Evolutionary conservation across 1,140 invertebrate species (phyloP).

Genomic region (Ylistrum balloti): DNA sequence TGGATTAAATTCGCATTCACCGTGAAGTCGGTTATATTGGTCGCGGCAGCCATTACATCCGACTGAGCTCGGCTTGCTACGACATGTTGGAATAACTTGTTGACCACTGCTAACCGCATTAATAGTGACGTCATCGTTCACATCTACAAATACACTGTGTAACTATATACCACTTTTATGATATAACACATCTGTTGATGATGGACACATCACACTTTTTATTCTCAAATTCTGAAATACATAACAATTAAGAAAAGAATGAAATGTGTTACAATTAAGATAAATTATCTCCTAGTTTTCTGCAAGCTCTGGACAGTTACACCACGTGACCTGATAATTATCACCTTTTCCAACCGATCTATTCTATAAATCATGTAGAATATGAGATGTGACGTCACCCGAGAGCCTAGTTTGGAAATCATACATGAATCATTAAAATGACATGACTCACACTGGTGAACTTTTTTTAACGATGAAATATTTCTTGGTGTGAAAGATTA

Average conservation of each 20-base stretch:
- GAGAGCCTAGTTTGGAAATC: conserved; percentile 7
- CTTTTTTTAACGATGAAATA: neutral
- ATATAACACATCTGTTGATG: neutral
- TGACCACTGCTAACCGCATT: neutral
- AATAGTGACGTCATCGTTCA: neutral
- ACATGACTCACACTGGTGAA: neutral
- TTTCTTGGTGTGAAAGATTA: neutral
- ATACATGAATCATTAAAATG: neutral
- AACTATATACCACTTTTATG: neutral
- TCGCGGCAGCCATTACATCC: neutral
- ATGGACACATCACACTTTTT: neutral
- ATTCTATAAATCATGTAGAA: neutral
- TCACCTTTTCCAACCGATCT: neutral
- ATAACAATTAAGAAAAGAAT: no score
- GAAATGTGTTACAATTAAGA: no score
- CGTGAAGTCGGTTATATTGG: neutral
- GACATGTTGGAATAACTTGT: neutral
- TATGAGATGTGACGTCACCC: neutral
- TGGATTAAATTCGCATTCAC: neutral
- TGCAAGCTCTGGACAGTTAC: no score
- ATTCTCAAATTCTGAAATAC: no score
- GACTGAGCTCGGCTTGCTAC: neutral
- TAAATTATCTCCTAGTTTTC: no score
- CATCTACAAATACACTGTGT: neutral
- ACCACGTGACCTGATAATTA: no score